phyloP scores from a whole-genome alignment of 2,113 vertebrate genomes.

The Chunga burmeisteri region DNA sequence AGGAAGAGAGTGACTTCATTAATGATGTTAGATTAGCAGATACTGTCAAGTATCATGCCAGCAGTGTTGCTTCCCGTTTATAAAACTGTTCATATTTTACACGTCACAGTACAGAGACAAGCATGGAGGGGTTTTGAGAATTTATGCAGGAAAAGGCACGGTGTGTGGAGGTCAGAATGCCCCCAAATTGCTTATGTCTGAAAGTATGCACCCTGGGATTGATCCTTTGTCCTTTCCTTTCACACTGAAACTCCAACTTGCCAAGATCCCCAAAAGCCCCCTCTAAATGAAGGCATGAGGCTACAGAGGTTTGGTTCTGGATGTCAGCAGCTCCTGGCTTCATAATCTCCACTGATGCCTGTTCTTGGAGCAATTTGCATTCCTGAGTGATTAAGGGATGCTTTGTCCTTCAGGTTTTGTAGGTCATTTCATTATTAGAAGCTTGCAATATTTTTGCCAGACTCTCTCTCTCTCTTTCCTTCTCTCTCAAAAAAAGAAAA shows the following conservation, averaged over 20 bases:
- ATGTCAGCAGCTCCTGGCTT: neutral
- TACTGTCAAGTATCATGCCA: neutral
- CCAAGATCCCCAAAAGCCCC: neutral
- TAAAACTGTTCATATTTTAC: neutral
- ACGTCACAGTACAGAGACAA: neutral
- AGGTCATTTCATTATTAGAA: conserved; percentile 1
- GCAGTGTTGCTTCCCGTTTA: neutral
- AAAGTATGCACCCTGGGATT: neutral
- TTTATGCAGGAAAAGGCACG: neutral
- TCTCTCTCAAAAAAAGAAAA: neutral
- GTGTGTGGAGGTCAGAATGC: neutral
- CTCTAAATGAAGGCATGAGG: neutral
- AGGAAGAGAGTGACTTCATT: neutral
- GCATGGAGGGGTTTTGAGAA: neutral
- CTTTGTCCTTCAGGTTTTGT: conserved; percentile 46
- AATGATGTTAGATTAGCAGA: neutral
- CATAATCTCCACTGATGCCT: neutral
- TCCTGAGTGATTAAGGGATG: neutral
- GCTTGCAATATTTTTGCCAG: conserved; percentile 31
- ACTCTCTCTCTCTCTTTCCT: neutral
- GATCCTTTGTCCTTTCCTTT: neutral
- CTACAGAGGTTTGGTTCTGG: neutral
- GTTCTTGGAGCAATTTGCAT: conserved; percentile 18
- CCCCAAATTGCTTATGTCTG: neutral
- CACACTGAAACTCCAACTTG: neutral